Percentiles rank a stretch among this genome's conserved stretches.
phyloP scores from a whole-genome alignment of 2,113 vertebrate genomes.

The Oncorhynchus nerka region DNA sequence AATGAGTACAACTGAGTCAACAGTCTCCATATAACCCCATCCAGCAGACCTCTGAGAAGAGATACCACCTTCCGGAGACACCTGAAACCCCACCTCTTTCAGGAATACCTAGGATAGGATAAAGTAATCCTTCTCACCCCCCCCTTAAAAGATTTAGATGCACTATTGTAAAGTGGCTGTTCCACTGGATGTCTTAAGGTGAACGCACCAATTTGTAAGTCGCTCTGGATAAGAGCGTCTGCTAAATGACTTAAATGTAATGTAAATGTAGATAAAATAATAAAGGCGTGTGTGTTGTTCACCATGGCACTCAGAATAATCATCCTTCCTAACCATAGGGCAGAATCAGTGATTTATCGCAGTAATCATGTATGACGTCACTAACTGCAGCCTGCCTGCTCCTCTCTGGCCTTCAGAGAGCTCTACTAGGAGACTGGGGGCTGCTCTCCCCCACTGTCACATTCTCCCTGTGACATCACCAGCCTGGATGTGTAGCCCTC shows the following conservation, averaged over 20 bases:
- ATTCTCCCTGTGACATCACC: slow-evolving; percentile 46
- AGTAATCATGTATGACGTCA: slow-evolving; percentile 21
- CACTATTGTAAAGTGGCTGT: too few relatives aligned
- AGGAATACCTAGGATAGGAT: too few relatives aligned
- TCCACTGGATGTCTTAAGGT: too few relatives aligned
- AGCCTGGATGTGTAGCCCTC: background rate
- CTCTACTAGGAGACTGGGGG: slow-evolving; percentile 6
- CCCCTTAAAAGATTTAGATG: too few relatives aligned
- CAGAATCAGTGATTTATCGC: slow-evolving; percentile 55
- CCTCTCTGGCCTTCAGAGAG: slow-evolving; percentile 18
- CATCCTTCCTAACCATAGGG: slow-evolving; percentile 35
- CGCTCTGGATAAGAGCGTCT: too few relatives aligned
- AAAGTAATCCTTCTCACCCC: too few relatives aligned
- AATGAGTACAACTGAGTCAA: slow-evolving; percentile 54
- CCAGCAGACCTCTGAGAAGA: slow-evolving; percentile 27
- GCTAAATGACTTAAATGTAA: too few relatives aligned
- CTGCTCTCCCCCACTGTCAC: slow-evolving; percentile 17
- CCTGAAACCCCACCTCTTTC: too few relatives aligned
- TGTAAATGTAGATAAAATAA: too few relatives aligned
- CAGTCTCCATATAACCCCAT: slow-evolving; percentile 28
- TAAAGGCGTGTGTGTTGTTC: slow-evolving; percentile 33
- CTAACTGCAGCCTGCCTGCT: slow-evolving; percentile 31
- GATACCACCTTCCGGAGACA: too few relatives aligned
- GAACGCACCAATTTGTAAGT: too few relatives aligned
- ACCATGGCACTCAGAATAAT: slow-evolving; percentile 52